phyloP scores from a whole-genome alignment of 2,888 invertebrate genomes.

The Eristalis intricaria region DNA sequence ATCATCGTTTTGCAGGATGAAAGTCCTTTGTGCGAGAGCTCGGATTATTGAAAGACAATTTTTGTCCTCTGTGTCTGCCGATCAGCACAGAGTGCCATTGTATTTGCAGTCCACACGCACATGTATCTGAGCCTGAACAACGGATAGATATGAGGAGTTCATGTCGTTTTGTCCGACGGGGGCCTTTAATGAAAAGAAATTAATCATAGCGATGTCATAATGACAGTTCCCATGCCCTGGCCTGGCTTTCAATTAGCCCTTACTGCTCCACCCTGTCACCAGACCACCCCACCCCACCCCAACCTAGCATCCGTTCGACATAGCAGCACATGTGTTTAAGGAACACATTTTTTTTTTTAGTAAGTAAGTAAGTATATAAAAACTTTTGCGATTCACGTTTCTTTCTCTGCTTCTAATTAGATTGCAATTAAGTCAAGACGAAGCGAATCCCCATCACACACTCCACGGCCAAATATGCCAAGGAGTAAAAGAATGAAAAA shows the following conservation, averaged over 20 bases:
- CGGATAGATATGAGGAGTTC: background rate
- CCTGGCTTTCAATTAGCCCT: conserved; percentile 27
- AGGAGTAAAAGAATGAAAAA: background rate
- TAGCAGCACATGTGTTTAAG: background rate
- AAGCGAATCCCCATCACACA: background rate
- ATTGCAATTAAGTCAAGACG: conserved; percentile 26
- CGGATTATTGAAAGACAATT: conserved; percentile 72
- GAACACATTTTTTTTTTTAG: background rate
- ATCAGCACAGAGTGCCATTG: conserved; percentile 39
- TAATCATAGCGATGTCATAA: conserved; percentile 68
- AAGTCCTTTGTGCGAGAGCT: conserved; percentile 65
- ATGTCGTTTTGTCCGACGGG: conserved; percentile 29
- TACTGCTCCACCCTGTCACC: background rate
- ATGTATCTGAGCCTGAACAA: background rate
- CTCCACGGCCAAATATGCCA: background rate
- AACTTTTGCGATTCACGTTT: background rate
- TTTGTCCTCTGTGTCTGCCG: conserved; percentile 56
- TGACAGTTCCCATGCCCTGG: conserved; percentile 34
- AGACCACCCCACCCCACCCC: background rate
- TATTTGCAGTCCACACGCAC: background rate
- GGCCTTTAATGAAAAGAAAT: conserved; percentile 68
- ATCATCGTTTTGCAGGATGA: conserved; percentile 71
- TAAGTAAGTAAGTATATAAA: background rate
- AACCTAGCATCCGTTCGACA: background rate
- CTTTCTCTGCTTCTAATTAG: conserved; percentile 23